Evolutionary conservation across 2,888 invertebrate genomes (phyloP), one percentile per base, ranked within the genome.

Genomic region (Parnassius mnemosyne): DNA sequence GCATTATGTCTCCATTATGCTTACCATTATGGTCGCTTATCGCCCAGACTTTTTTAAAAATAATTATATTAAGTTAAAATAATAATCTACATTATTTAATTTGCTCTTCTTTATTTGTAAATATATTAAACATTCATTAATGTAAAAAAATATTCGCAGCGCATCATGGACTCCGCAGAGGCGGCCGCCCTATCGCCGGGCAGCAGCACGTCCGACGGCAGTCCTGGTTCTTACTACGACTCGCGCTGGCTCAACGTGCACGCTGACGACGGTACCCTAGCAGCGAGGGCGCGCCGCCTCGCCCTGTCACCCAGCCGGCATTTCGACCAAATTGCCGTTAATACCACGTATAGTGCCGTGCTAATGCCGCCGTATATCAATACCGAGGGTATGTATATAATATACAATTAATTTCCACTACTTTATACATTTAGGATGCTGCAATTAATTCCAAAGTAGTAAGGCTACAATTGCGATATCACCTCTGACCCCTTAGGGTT

Each of bases 161-260:
- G 97, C 71, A 95, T 97, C 77, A 97, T 97, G 95, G 97, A 97
- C 85, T 96, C 96, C 12, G 97, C 97, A 0, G 97, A 97, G 81
- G 96, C 97, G 0, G 97, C 97, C 0, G 93, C 96, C 13, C 94
- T 96, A 12, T 88, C 89, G 3, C 80, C 87, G 0, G 93, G 95
- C 73, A 85, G 93, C 64, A 85, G 93, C 63, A 92, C 93, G 66
- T 77, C 89, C 57, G 92, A 93, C 70, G 94, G 94, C 16, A 87
- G 92, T 54, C 88, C 94, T 75, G 80, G 93, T 71, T 89, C 93
- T 65, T 93, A 94, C 81, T 97, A 96, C 84, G 97, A 97, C 81
- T 96, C 97, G 52, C 95, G 96, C 76, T 95, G 95, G 82, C 92
- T 96, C 69, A 96, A 96, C 85, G 94, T 94, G 68, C 95, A 95